phyloP scores from a whole-genome alignment of 1,140 invertebrate genomes.

The Helicorthomorpha holstii region DNA sequence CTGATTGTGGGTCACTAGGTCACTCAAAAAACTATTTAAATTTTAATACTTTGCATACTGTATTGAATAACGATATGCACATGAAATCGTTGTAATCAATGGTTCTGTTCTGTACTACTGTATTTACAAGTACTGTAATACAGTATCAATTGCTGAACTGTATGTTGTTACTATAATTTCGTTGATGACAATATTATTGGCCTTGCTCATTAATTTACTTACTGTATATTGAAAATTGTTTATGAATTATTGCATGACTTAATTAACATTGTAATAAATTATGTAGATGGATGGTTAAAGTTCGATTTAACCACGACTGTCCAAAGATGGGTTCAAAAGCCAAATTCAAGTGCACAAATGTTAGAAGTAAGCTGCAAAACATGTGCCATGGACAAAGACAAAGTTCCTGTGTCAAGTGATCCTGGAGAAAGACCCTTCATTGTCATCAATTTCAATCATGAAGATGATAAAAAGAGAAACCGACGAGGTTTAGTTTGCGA shows the following conservation, averaged over 20 bases:
- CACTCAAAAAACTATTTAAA: too few species aligned
- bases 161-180: too few species aligned
- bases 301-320: constrained; percentile 53
- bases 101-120: too few species aligned
- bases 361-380: constrained; percentile 57
- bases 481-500: constrained; percentile 49
- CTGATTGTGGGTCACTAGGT: too few species aligned
- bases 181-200: too few species aligned
- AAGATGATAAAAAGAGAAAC: constrained; percentile 31
- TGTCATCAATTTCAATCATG: constrained; percentile 38
- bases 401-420: constrained; percentile 40
- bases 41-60: too few species aligned
- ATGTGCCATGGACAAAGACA: constrained; percentile 42
- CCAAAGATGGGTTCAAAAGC: constrained; percentile 48
- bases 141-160: too few species aligned
- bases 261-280: constrained; percentile 14
- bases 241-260: neutral
- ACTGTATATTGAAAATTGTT: too few species aligned
- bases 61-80: too few species aligned
- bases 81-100: too few species aligned
- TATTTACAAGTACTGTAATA: too few species aligned
- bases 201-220: too few species aligned
- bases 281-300: constrained; percentile 55
- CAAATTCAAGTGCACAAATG: constrained; percentile 38
- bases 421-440: constrained; percentile 49